Percentiles rank a stretch among this genome's conserved stretches.
Evolutionary conservation across 2,797 vertebrate genomes (phyloP).

Genomic region (Takifugu rubripes): DNA sequence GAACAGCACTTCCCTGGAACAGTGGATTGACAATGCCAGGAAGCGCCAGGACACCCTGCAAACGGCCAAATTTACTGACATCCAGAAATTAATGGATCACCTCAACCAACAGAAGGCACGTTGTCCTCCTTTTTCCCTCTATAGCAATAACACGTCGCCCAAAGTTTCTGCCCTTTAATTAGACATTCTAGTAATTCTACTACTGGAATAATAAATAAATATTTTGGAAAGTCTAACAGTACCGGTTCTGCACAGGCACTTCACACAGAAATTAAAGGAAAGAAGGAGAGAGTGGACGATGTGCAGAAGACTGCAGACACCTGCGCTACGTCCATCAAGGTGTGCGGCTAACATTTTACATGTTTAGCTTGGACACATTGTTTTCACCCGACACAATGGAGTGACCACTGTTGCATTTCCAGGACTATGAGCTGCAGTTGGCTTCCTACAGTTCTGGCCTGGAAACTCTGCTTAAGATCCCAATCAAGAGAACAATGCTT

Average conservation of each 20-base stretch:
- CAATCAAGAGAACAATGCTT: constrained; percentile 89
- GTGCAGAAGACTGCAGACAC: constrained; percentile 87
- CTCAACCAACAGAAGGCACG: constrained; percentile 92
- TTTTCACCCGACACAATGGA: not conserved
- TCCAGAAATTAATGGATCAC: constrained; percentile 82
- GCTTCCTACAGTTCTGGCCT: constrained; percentile 90
- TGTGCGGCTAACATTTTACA: constrained; percentile 40
- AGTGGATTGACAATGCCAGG: constrained; percentile 88
- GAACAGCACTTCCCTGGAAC: constrained; percentile 77
- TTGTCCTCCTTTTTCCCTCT: not conserved
- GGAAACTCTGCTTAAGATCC: constrained; percentile 93
- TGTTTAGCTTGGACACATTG: not conserved
- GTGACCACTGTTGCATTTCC: constrained; percentile 9
- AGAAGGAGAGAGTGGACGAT: constrained; percentile 88
- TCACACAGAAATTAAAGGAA: constrained; percentile 87
- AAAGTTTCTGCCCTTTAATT: not conserved
- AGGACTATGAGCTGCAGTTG: constrained; percentile 95
- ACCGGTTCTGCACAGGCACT: constrained; percentile 59
- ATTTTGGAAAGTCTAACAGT: not conserved
- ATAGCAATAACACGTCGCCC: not conserved
- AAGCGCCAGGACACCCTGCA: constrained; percentile 88
- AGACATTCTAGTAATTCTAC: not conserved
- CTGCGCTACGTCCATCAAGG: constrained; percentile 89
- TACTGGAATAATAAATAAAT: not conserved
- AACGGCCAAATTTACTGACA: constrained; percentile 78